These are phyloP conservation scores for Melinaea marsaeus DNA, from an alignment of 2,888 invertebrate genomes.

Conservation along the genomic window DNA sequence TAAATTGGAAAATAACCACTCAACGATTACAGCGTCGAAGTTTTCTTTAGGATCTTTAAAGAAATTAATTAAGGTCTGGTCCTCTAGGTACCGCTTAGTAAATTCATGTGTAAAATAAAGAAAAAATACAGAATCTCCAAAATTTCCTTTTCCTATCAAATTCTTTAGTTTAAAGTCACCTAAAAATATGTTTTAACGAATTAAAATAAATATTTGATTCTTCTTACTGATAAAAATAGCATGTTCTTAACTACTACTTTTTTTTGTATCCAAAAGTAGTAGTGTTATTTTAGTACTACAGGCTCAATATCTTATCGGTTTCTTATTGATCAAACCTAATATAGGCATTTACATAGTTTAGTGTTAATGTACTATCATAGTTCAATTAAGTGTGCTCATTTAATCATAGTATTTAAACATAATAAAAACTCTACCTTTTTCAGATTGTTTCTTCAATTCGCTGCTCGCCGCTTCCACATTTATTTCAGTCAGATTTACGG, in stretches of 20 bases:
- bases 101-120: constrained; percentile 38
- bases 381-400: not conserved
- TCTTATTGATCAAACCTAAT: too few species aligned
- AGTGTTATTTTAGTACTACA: too few species aligned
- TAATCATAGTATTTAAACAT: not conserved
- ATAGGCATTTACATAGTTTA: not conserved
- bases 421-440: constrained; percentile 33
- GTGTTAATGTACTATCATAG: not conserved
- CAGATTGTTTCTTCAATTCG: constrained; percentile 28
- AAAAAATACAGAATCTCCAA: constrained; percentile 41
- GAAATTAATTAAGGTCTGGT: constrained; percentile 39
- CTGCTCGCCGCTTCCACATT: constrained; percentile 36
- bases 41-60: constrained; percentile 48
- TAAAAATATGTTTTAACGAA: constrained; percentile 34
- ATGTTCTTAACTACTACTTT: not conserved
- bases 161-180: constrained; percentile 49
- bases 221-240: not conserved
- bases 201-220: constrained; percentile 4
- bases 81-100: constrained; percentile 40
- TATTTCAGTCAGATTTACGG: constrained; percentile 47
- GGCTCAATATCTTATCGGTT: too few species aligned
- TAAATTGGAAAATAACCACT: constrained; percentile 54
- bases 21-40: constrained; percentile 52
- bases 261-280: not conserved
- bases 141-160: constrained; percentile 42